A percentile compares a stretch with the other conserved stretches of the same genome.
Conservation (phyloP, 2,797 vertebrate genomes). For the Siniperca scherzeri region DNA sequence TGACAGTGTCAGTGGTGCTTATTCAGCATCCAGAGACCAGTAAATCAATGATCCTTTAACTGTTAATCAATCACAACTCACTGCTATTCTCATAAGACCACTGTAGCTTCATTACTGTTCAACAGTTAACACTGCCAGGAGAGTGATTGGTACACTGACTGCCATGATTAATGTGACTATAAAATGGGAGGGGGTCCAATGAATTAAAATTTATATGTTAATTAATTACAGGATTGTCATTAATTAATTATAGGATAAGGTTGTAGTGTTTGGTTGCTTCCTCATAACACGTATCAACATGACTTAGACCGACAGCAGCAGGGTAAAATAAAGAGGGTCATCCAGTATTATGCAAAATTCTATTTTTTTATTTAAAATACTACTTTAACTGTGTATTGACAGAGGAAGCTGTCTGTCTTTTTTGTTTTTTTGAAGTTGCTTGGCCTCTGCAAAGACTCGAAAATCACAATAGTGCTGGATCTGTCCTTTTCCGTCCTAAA, state of each 20-base stretch:
- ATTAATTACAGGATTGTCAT: constrained; percentile 66
- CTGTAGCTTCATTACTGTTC: constrained; percentile 76
- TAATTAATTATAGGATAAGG: constrained; percentile 55
- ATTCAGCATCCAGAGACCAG: constrained; percentile 69
- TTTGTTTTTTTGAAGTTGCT: constrained; percentile 2
- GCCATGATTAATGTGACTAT: constrained; percentile 71
- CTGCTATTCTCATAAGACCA: constrained; percentile 75
- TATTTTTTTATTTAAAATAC: background rate
- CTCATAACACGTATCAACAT: constrained; percentile 34
- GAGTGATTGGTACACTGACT: constrained; percentile 64
- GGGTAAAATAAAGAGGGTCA: background rate
- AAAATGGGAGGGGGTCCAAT: constrained; percentile 57
- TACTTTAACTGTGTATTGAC: constrained; percentile 13
- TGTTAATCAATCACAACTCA: constrained; percentile 81
- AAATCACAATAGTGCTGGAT: constrained; percentile 67
- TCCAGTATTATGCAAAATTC: constrained; percentile 1
- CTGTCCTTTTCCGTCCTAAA: constrained; percentile 64
- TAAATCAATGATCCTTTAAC: constrained; percentile 79
- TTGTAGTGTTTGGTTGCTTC: constrained; percentile 53
- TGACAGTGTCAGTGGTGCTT: constrained; percentile 59
- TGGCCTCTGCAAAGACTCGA: constrained; percentile 34
- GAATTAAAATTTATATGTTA: constrained; percentile 67
- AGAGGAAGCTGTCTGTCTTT: constrained; percentile 14
- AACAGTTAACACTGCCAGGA: constrained; percentile 77
- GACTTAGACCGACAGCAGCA: constrained; percentile 20